A percentile compares a stretch with the other conserved stretches of the same genome.
These are phyloP conservation scores for Nymphalis urticae DNA, from an alignment of 2,888 invertebrate genomes.

Conservation along the genomic window DNA sequence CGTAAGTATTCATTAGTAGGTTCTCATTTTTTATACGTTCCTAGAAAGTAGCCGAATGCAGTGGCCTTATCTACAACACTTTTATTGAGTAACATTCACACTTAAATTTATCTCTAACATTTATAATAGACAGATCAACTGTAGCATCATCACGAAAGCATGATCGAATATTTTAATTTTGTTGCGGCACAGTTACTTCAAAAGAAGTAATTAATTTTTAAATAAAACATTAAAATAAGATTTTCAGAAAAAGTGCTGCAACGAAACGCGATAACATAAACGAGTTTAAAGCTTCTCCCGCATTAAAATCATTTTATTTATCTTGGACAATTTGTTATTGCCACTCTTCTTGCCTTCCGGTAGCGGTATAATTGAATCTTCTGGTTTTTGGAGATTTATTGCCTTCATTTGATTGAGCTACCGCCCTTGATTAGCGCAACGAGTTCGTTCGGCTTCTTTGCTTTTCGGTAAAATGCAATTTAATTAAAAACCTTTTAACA, in stretches of 20 bases:
- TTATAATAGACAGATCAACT: slow-evolving; percentile 3
- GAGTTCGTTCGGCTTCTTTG: slow-evolving; percentile 45
- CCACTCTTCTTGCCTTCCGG: slow-evolving; percentile 74
- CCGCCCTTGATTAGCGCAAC: slow-evolving; percentile 71
- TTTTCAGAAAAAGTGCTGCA: slow-evolving; percentile 43
- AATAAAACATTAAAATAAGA: slow-evolving; percentile 63
- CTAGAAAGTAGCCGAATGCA: neutral
- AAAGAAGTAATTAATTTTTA: slow-evolving; percentile 31
- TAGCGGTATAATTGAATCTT: slow-evolving; percentile 80
- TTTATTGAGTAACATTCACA: neutral
- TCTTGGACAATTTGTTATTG: slow-evolving; percentile 80
- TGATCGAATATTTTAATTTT: slow-evolving; percentile 21
- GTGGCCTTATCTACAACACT: neutral
- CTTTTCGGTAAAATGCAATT: slow-evolving; percentile 41
- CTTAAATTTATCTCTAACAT: slow-evolving; percentile 2
- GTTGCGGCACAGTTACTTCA: slow-evolving; percentile 14
- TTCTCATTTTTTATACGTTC: no score
- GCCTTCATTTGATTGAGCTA: slow-evolving; percentile 67
- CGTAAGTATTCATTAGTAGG: no score
- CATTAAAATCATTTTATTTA: slow-evolving; percentile 78
- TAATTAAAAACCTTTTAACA: slow-evolving; percentile 47
- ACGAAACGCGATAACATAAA: slow-evolving; percentile 43
- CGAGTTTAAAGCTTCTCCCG: slow-evolving; percentile 63
- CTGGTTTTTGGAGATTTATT: slow-evolving; percentile 76
- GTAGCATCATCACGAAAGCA: slow-evolving; percentile 12